These are phyloP conservation scores for Ctenopoma multispine DNA, from an alignment of 2,797 vertebrate genomes.

Conservation along the genomic window DNA sequence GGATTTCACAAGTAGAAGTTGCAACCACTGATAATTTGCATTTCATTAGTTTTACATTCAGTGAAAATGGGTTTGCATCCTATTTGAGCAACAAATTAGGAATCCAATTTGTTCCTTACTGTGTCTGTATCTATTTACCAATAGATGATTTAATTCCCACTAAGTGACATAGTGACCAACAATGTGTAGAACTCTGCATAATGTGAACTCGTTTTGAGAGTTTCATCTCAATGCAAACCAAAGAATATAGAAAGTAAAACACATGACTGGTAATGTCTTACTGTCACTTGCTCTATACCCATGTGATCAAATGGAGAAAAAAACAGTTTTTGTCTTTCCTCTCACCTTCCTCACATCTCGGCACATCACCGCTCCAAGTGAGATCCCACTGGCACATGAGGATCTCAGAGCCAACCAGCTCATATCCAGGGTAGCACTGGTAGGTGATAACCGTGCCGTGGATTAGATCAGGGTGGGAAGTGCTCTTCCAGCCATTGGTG, in stretches of 20 bases:
- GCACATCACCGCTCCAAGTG: slow-evolving; percentile 94
- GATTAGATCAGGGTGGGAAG: slow-evolving; percentile 93
- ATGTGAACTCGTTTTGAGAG: neutral
- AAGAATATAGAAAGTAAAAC: neutral
- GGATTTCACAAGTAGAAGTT: no score
- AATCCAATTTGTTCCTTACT: no score
- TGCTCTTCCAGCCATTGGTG: slow-evolving; percentile 95
- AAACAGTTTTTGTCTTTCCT: neutral
- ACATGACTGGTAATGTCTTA: neutral
- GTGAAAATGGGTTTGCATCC: no score
- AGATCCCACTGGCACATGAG: slow-evolving; percentile 99
- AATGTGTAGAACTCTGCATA: neutral
- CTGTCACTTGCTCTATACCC: neutral
- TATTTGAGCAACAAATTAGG: no score
- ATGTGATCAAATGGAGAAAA: neutral
- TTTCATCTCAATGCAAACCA: neutral
- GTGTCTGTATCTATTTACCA: neutral
- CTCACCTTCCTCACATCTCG: slow-evolving; percentile 93
- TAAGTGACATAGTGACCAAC: neutral
- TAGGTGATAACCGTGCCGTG: slow-evolving; percentile 96
- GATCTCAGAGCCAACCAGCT: slow-evolving; percentile 90
- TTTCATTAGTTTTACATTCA: neutral
- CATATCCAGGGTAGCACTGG: slow-evolving; percentile 96
- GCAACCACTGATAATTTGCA: neutral
- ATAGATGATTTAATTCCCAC: neutral